Evolutionary conservation across 2,888 invertebrate species (phyloP).

Genomic region (Hypolimnas misippus): DNA sequence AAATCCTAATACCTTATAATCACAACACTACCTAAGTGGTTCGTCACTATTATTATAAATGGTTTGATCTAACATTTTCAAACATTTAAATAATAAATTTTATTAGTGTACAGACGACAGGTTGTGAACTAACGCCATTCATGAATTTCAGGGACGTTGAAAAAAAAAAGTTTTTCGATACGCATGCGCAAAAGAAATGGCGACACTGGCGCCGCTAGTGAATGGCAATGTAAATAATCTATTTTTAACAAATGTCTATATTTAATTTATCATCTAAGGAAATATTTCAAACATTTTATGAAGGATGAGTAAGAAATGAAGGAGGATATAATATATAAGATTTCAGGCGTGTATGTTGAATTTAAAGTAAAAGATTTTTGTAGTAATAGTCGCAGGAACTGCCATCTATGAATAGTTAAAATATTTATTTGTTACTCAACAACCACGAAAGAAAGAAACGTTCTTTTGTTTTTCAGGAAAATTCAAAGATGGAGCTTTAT

Average conservation of each 20-base stretch:
- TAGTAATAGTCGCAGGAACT: too few species aligned
- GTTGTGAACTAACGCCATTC: constrained; percentile 76
- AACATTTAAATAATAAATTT: constrained; percentile 67
- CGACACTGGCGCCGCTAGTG: constrained; percentile 50
- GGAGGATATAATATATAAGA: too few species aligned
- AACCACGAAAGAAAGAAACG: too few species aligned
- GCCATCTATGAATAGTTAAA: too few species aligned
- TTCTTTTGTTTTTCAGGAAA: too few species aligned
- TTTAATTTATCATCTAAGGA: neutral
- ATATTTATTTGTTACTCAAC: too few species aligned
- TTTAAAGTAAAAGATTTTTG: too few species aligned
- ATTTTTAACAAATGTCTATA: neutral
- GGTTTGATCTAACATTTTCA: constrained; percentile 72
- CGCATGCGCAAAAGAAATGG: constrained; percentile 66
- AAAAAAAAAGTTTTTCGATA: constrained; percentile 59
- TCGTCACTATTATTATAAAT: constrained; percentile 61
- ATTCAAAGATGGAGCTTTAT: too few species aligned
- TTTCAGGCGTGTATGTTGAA: too few species aligned
- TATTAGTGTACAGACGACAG: constrained; percentile 66
- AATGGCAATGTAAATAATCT: neutral
- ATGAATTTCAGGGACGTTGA: constrained; percentile 72
- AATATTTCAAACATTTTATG: neutral
- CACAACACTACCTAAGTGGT: constrained; percentile 77
- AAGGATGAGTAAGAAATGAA: too few species aligned
- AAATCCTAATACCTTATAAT: constrained; percentile 52